Base-by-base conservation (phyloP, 92 coral and sea anemone species). In the Epizoanthus ramosus region DNA sequence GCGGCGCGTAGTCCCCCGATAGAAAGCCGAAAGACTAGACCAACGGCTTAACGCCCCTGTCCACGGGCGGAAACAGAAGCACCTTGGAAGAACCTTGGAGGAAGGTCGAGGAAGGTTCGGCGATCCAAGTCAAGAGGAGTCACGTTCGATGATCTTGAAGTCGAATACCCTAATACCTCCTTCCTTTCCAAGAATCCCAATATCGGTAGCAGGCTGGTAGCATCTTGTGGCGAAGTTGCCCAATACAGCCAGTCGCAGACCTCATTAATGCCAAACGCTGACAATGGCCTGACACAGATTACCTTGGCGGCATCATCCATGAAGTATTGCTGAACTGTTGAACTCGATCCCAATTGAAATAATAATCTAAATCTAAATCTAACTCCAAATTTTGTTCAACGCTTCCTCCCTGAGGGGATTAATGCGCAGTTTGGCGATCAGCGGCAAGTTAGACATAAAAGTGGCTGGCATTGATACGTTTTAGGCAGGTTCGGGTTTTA, bases 291-390 rank as follows among this genome's bases (percentile, higher is more conserved):
- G 70, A 41, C 60, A 4, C 90, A 87, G 81, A 86, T 80, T 43
- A 83, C 90, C 35, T 69, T 73, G 53, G 87, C 90, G 21, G 57
- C 60, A 52, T 72, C 76, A 5, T 79, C 87, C 6, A 79, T 79
- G 59, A 61, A 41, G 21, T n/a, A n/a, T n/a, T n/a, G n/a, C n/a
- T n/a, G n/a, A n/a, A n/a, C n/a, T n/a, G n/a, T n/a, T n/a, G n/a
- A n/a, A n/a, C n/a, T n/a, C n/a, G n/a, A n/a, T n/a, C n/a, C n/a
- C n/a, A n/a, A n/a, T n/a, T n/a, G n/a, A n/a, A n/a, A n/a, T n/a
- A n/a, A n/a, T n/a, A n/a, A n/a, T n/a, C n/a, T n/a, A n/a, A n/a
- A n/a, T n/a, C n/a, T n/a, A n/a, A n/a, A n/a, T n/a, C n/a, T n/a
- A n/a, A n/a, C n/a, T n/a, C n/a, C n/a, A n/a, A n/a, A n/a, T n/a